These are phyloP conservation scores for Meteorus colon DNA, from an alignment of 2,888 invertebrate species.

Conservation along the genomic window DNA sequence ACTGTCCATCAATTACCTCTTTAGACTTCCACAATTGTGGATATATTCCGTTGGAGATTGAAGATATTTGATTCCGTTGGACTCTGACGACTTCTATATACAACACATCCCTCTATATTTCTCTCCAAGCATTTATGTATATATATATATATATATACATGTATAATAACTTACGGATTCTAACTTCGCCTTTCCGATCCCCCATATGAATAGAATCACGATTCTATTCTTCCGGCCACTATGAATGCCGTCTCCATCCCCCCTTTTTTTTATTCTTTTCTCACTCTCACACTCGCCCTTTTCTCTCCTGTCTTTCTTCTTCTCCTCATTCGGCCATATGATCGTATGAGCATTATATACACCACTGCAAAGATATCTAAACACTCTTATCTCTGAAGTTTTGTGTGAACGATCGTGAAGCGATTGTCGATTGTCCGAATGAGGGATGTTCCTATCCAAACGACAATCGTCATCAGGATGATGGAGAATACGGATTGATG, in stretches of 20 bases:
- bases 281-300: slow-evolving; percentile 41
- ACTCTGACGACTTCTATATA: slow-evolving; percentile 28
- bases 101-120: slow-evolving; percentile 31
- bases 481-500: slow-evolving; percentile 15
- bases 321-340: slow-evolving; percentile 2
- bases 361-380: slow-evolving; percentile 61
- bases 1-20: slow-evolving; percentile 69
- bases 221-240: slow-evolving; percentile 66
- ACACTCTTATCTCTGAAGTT: slow-evolving; percentile 65
- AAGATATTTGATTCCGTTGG: slow-evolving; percentile 65
- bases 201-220: slow-evolving; percentile 68
- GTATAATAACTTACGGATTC: slow-evolving; percentile 40
- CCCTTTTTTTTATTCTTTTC: slow-evolving; percentile 40
- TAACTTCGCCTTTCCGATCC: slow-evolving; percentile 53
- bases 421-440: slow-evolving; percentile 62
- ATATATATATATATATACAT: slow-evolving; percentile 7
- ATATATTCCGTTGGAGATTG: slow-evolving; percentile 62
- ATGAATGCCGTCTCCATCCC: slow-evolving; percentile 47
- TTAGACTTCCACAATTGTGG: slow-evolving; percentile 67
- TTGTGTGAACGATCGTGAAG: slow-evolving; percentile 54
- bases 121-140: slow-evolving; percentile 28
- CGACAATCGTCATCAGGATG: slow-evolving; percentile 28
- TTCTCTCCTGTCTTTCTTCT: background rate
- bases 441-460: slow-evolving; percentile 51
- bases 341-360: slow-evolving; percentile 28